phyloP scores from a whole-genome alignment of 2,797 vertebrate genomes.

The Mormyrops attenuatus region DNA sequence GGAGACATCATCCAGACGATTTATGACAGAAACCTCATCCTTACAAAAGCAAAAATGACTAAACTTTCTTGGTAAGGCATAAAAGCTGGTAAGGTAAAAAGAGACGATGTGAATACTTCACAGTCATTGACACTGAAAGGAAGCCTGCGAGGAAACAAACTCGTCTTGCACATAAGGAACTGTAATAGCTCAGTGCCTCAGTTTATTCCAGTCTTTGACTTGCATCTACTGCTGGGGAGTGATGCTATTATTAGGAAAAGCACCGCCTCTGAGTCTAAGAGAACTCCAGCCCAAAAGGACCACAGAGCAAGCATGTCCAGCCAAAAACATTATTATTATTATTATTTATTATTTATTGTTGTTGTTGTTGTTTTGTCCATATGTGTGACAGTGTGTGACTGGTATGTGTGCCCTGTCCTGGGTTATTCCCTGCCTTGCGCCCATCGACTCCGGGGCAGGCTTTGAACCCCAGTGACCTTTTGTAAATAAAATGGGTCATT shows the following conservation, averaged over 20 bases:
- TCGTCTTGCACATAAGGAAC: background rate
- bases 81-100: background rate
- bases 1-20: constrained; percentile 82
- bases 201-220: background rate
- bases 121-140: background rate
- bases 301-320: background rate
- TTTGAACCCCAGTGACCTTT: background rate
- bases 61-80: constrained; percentile 69
- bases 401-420: background rate
- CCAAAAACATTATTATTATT: background rate
- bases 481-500: background rate
- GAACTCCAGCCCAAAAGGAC: background rate
- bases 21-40: constrained; percentile 73
- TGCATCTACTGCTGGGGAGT: background rate
- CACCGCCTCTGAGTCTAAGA: background rate
- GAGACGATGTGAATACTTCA: background rate
- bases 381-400: background rate
- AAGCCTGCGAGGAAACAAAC: background rate
- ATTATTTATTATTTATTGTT: background rate
- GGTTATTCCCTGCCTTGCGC: background rate
- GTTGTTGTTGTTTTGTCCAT: background rate
- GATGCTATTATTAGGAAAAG: background rate
- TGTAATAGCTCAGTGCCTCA: background rate
- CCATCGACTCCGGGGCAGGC: too few relatives aligned
- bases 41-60: constrained; percentile 94